A percentile compares a stretch with the other conserved stretches of the same genome.
Evolutionary conservation across 2,797 vertebrate genomes (phyloP).

Genomic region (Merluccius polli): DNA sequence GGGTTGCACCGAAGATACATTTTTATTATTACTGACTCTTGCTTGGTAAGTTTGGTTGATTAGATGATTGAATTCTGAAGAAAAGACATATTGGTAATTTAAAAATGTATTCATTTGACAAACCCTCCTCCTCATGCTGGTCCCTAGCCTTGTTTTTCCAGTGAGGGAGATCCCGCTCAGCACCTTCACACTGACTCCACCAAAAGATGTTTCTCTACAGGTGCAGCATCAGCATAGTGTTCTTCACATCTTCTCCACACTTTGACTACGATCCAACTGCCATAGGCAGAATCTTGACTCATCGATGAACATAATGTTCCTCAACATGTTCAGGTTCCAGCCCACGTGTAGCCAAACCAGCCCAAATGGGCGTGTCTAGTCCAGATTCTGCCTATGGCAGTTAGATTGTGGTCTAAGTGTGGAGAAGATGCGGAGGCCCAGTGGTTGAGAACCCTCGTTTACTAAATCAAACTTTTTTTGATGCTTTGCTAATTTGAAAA

Average conservation of each 20-base stretch:
- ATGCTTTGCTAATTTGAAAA: constrained; percentile 2
- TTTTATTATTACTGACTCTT: constrained; percentile 1
- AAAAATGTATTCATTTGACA: constrained; percentile 5
- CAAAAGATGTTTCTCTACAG: not conserved
- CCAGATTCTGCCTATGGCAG: no score
- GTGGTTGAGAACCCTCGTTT: constrained; percentile 1
- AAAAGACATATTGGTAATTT: constrained; percentile 4
- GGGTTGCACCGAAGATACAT: not conserved
- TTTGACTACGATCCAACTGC: constrained; percentile 7
- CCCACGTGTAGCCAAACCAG: not conserved
- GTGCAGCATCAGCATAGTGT: no score
- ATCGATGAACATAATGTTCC: not conserved
- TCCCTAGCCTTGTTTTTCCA: not conserved
- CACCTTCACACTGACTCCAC: not conserved
- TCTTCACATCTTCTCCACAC: not conserved
- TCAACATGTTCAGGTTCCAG: constrained; percentile 6
- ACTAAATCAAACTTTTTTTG: not conserved
- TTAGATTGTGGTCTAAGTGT: not conserved
- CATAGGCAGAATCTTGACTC: not conserved
- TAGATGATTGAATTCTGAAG: constrained; percentile 2
- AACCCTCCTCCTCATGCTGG: not conserved
- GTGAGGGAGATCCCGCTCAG: not conserved
- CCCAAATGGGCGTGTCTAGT: not conserved
- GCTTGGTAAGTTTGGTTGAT: constrained; percentile 1
- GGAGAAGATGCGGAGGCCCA: not conserved